phyloP scores from a whole-genome alignment of 2,888 invertebrate species.

The Dryomyza anilis region DNA sequence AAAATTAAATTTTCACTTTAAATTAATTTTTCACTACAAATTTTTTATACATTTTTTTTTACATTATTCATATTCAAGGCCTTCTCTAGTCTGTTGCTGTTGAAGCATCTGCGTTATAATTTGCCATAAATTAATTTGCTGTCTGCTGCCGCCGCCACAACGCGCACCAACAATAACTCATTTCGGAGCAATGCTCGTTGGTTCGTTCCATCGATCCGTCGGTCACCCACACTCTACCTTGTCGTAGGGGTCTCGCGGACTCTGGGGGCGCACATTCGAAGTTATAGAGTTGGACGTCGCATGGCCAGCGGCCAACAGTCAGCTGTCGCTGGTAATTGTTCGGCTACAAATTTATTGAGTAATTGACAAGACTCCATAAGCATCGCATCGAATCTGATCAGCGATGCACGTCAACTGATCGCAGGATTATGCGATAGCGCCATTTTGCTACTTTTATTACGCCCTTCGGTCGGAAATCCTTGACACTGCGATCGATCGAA shows the following conservation, averaged over 20 bases:
- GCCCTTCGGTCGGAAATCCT: too few relatives aligned
- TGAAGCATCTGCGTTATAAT: slow-evolving; percentile 21
- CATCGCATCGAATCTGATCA: too few relatives aligned
- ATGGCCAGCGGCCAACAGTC: not conserved
- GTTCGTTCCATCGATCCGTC: not conserved
- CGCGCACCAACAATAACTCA: slow-evolving; percentile 4
- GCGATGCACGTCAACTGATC: too few relatives aligned
- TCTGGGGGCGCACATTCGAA: not conserved
- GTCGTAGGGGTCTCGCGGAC: not conserved
- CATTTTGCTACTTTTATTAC: too few relatives aligned
- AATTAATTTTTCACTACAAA: too few relatives aligned
- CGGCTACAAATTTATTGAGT: not conserved
- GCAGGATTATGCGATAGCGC: too few relatives aligned
- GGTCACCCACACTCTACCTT: slow-evolving; percentile 2
- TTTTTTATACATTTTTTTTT: too few relatives aligned
- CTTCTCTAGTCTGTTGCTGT: not conserved
- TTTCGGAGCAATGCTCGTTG: not conserved
- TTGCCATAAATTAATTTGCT: slow-evolving; percentile 17
- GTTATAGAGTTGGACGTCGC: not conserved
- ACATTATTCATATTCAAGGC: too few relatives aligned
- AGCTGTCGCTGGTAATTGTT: slow-evolving; percentile 8
- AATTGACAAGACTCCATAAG: too few relatives aligned
- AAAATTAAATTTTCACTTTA: too few relatives aligned
- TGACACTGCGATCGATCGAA: too few relatives aligned
- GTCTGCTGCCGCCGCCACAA: slow-evolving; percentile 2